Conservation (phyloP, 2,797 vertebrate genomes). For the Borostomias antarcticus region DNA sequence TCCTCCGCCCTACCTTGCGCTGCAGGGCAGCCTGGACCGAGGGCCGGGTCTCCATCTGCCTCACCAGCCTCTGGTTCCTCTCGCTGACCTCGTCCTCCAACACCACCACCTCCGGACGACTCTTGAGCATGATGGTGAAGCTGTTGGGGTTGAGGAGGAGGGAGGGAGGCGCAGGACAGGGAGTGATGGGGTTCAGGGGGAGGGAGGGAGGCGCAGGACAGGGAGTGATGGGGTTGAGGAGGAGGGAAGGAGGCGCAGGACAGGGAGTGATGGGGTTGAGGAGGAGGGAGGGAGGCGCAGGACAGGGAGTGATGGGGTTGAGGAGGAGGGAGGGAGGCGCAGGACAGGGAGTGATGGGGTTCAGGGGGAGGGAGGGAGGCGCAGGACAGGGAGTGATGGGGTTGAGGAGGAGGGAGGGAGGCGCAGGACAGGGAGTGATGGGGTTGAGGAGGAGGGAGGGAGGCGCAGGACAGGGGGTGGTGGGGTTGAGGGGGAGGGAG, state of each 20-base stretch:
- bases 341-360: neutral
- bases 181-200: no score
- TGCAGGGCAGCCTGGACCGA: constrained; percentile 86
- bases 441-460: neutral
- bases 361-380: neutral
- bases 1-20: constrained; percentile 79
- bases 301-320: neutral
- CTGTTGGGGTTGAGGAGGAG: constrained; percentile 63
- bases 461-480: neutral
- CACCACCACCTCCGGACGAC: constrained; percentile 80
- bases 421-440: neutral
- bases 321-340: no score
- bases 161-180: constrained; percentile 27
- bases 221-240: neutral
- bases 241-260: neutral
- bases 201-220: no score
- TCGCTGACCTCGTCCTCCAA: constrained; percentile 81
- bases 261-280: neutral
- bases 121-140: constrained; percentile 89
- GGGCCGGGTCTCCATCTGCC: constrained; percentile 87
- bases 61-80: constrained; percentile 85
- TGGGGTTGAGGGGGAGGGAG: neutral
- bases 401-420: neutral
- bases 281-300: no score
- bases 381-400: neutral